phyloP scores from a whole-genome alignment of 1,140 invertebrate genomes.

The Apis cerana region DNA sequence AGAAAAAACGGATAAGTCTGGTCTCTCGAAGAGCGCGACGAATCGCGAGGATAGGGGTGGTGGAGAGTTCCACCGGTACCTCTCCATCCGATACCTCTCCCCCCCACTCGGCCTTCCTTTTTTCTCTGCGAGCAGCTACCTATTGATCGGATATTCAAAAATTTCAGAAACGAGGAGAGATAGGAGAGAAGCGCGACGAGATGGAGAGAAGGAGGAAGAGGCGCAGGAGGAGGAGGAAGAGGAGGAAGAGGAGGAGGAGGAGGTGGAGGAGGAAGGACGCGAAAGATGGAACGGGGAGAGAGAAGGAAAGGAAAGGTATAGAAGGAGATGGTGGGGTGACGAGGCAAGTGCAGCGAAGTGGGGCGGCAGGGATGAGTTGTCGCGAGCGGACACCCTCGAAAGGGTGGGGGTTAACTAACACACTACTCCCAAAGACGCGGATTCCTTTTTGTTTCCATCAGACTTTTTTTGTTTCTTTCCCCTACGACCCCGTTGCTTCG shows the following conservation, averaged over 20 bases:
- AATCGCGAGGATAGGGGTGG: slow-evolving; percentile 44
- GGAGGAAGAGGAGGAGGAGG: too few species aligned
- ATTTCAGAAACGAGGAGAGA: slow-evolving; percentile 74
- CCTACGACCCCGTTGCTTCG: slow-evolving; percentile 63
- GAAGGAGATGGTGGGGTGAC: slow-evolving; percentile 9
- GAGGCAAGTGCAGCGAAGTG: slow-evolving; percentile 31
- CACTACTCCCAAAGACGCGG: slow-evolving; percentile 70
- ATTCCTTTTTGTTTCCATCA: slow-evolving; percentile 67
- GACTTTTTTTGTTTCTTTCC: slow-evolving; percentile 69
- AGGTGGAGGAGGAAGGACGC: slow-evolving; percentile 55
- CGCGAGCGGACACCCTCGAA: slow-evolving; percentile 50
- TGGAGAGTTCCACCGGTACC: slow-evolving; percentile 56
- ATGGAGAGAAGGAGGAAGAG: too few species aligned
- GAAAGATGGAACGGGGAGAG: slow-evolving; percentile 20
- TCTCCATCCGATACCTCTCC: slow-evolving; percentile 60
- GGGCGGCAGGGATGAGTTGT: slow-evolving; percentile 59
- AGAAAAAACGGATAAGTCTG: slow-evolving; percentile 59
- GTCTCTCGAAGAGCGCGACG: slow-evolving; percentile 59
- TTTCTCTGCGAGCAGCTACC: slow-evolving; percentile 72
- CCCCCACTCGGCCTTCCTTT: slow-evolving; percentile 62
- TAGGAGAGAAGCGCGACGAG: slow-evolving; percentile 11
- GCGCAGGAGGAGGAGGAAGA: too few species aligned
- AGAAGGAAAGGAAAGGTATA: slow-evolving; percentile 37
- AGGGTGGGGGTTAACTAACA: slow-evolving; percentile 67
- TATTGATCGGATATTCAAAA: slow-evolving; percentile 80